Base-by-base conservation (phyloP, 2,113 vertebrate species). In the Sphyrna mokarran region DNA sequence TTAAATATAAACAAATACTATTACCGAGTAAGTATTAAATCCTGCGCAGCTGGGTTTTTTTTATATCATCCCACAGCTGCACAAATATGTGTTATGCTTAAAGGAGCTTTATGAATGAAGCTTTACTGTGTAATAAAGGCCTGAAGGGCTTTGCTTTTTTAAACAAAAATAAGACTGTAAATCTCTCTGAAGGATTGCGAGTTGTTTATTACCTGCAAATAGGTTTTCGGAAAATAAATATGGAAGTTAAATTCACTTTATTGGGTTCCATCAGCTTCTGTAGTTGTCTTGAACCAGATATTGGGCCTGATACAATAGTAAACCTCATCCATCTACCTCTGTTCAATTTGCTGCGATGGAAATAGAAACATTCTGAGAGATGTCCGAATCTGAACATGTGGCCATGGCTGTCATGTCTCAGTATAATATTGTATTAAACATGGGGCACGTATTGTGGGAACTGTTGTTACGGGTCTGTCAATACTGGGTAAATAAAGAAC, bases 1-100 rank as follows among this genome's bases (percentile, higher is more conserved):
- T 93, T 37, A 68, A 93, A 93, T 93, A 93, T 93, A 93, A 93
- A 93, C 89, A 93, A 93, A 93, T 93, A 68, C 89, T 66, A 93
- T 93, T 93, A 37, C 33, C 40, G 61, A 66, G 89, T 10, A 93
- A 37, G 61, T 66, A 93, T 93, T 93, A 93, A 93, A 66, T 93
- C 89, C 89, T 93, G 61, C 37, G 40, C 89, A 63, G 33, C 89
- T 93, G 89, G 14, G 23, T 89, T 93, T 93, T 63, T 66, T 91
- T 93, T n/a, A 66, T 68, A 68, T 37, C 61, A 37, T 66, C 61
- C n/a, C 89, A 93, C 89, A 93, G 89, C 89, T 93, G 89, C 89
- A 93, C 61, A 93, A 93, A 93, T 93, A 93, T 22, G 33, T 22
- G 89, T 8, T 37, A 61, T 89, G 48, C 29, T 93, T 93, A 68